Evolutionary conservation across 2,113 vertebrate genomes (phyloP).

Genomic region (Catharus fuscescens): DNA sequence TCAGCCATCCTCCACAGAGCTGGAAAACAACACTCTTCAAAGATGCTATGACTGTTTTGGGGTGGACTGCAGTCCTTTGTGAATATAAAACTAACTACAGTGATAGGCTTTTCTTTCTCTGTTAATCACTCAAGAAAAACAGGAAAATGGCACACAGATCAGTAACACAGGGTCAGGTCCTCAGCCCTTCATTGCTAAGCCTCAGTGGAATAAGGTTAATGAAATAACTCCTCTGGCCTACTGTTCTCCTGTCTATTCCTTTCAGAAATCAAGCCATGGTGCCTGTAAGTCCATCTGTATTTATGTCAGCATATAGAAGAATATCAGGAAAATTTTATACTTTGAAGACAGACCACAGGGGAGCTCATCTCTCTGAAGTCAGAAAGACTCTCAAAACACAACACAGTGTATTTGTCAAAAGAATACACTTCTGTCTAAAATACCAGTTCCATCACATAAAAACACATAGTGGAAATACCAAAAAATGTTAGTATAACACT

Average conservation of each 20-base stretch:
- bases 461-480: not conserved
- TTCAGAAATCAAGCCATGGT: not conserved
- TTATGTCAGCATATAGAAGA: not conserved
- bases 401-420: not conserved
- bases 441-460: not conserved
- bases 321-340: not conserved
- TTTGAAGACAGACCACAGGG: not conserved
- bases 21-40: not conserved
- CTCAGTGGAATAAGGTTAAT: not conserved
- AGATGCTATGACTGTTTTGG: not conserved
- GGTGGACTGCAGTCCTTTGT: not conserved
- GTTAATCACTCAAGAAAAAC: not conserved
- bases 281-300: not conserved
- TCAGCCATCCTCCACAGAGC: not conserved
- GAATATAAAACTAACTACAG: not conserved
- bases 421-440: conserved; percentile 38
- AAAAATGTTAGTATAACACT: not conserved
- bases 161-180: not conserved
- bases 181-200: not conserved
- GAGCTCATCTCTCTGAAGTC: not conserved
- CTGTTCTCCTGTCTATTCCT: not conserved
- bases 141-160: not conserved
- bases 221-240: not conserved
- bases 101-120: rapidly evolving
- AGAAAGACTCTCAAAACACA: not conserved